Base-by-base conservation (phyloP, 1,140 invertebrate genomes). In the Zaprionus africanus region DNA sequence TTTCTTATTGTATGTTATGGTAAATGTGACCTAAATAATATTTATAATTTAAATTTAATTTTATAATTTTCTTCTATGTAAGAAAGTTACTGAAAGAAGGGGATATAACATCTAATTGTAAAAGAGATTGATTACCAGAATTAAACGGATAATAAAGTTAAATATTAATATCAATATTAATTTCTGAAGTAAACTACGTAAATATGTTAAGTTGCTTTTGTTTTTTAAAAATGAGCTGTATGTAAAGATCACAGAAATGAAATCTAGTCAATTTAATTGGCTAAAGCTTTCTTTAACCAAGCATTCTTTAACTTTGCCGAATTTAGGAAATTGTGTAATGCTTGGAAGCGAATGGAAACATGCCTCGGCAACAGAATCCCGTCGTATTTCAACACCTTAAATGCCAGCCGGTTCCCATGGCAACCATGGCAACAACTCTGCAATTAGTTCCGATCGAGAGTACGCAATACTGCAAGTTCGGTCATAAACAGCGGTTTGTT, bases 401-500 rank as follows among this genome's bases (percentile, higher is more conserved):
- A 65, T 66, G 51, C 58, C 64, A 61, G 19, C 43, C 3, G 54
- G 24, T 76, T 61, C 43, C 58, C 78, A 72, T 70, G 72, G 41
- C 34, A 58, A 49, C 31, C 2, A 12, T 26, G 2, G 17, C 36
- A 54, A 43, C 26, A 31, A n/a, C 15, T 34, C 36, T 41, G 19
- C 75, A 78, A 79, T 74, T 74, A 80, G 75, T 79, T 72, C 76
- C 65, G 73, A 69, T 61, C 49, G n/a, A 51, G 49, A 57, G 46
- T 51, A 57, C 28, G 38, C 75, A 80, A 73, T 67, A 38, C 6
- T 53, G 63, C 36, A 54, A 19, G 24, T 26, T n/a, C 59, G 43
- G 15, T 56, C 43, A 36, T 57, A 66, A 76, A 64, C 65, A 59
- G 60, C 60, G 84, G 84, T 87, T 87, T 81, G 84, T 88, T 87